A percentile compares a stretch with the other conserved stretches of the same genome.
Conservation (phyloP, 2,797 vertebrate genomes). For the Erithacus rubecula region DNA sequence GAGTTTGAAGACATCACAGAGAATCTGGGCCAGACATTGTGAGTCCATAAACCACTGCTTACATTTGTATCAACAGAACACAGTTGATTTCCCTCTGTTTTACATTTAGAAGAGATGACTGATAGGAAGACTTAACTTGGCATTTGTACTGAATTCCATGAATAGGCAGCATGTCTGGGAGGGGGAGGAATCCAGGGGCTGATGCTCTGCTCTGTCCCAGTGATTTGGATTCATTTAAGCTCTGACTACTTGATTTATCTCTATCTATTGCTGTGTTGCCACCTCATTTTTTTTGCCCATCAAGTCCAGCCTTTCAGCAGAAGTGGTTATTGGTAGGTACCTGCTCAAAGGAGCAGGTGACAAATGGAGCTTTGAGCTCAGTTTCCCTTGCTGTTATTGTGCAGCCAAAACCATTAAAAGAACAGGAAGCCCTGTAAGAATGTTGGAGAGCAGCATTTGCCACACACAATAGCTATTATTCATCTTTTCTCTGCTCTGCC, state of each 20-base stretch:
- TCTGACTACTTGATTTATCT: not conserved
- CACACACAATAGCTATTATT: not conserved
- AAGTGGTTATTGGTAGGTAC: not conserved
- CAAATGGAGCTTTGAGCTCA: not conserved
- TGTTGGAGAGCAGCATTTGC: not conserved
- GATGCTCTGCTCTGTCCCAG: not conserved
- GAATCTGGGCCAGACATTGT: not conserved
- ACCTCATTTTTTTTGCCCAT: not conserved
- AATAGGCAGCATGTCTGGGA: not conserved
- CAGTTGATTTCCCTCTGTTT: not conserved
- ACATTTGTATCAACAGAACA: not conserved
- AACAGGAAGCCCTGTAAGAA: not conserved
- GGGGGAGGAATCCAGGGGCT: not conserved
- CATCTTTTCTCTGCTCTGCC: not conserved
- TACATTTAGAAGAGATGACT: not conserved
- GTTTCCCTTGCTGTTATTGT: not conserved
- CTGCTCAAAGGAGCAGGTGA: not conserved
- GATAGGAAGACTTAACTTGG: not conserved
- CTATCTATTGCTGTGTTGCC: not conserved
- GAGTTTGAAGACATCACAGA: not conserved
- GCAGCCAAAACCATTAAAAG: not conserved
- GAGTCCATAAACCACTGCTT: not conserved
- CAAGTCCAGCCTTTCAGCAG: not conserved
- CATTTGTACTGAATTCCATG: not conserved
- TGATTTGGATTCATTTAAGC: not conserved